Percentiles rank a stretch among this genome's conserved stretches.
Evolutionary conservation across 2,113 vertebrate species (phyloP).

Genomic region (Serinus canaria): DNA sequence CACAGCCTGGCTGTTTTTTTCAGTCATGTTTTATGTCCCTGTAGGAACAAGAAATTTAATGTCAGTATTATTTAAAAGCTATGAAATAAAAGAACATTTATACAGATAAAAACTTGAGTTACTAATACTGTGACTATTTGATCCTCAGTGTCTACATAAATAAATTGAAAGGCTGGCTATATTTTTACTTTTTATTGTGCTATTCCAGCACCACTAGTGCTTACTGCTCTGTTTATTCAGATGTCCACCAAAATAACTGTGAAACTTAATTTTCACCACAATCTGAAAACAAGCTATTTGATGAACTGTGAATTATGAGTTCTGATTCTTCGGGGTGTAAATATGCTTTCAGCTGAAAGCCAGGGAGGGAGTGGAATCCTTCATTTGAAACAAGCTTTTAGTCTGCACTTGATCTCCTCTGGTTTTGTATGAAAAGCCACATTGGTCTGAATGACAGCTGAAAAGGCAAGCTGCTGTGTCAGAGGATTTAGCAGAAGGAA

Average conservation of each 20-base stretch:
- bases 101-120: neutral
- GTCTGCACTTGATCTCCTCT: slow-evolving; percentile 25
- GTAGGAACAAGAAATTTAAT: neutral
- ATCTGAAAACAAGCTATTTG: neutral
- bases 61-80: neutral
- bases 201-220: neutral
- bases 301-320: neutral
- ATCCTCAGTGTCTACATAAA: neutral
- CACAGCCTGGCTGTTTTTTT: neutral
- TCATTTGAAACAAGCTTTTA: slow-evolving; percentile 29
- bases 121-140: neutral
- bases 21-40: fast-evolving
- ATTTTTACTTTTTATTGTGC: neutral
- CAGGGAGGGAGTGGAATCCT: neutral
- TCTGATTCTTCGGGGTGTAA: neutral
- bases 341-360: slow-evolving; percentile 13
- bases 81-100: neutral
- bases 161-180: neutral
- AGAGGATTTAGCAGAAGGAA: slow-evolving; percentile 45
- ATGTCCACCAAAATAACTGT: neutral
- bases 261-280: neutral
- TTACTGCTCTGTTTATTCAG: neutral
- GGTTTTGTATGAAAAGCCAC: slow-evolving; percentile 43
- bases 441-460: slow-evolving; percentile 37
- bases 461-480: slow-evolving; percentile 39